Conservation (phyloP, 2,113 vertebrate species). For the Mellivora capensis region DNA sequence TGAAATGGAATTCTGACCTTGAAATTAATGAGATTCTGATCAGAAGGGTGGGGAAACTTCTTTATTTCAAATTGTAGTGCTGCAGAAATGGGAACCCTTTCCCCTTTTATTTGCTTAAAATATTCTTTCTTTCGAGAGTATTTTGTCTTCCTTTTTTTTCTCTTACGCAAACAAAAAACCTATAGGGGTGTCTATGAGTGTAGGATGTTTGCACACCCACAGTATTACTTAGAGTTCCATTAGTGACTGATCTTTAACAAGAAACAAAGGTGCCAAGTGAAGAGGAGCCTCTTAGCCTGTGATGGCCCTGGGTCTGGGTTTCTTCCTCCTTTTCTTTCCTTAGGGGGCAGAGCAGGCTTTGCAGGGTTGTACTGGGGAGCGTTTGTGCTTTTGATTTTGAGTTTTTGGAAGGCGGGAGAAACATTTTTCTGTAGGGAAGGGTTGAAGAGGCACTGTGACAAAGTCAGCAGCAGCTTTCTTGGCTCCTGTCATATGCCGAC, state of each 20-base stretch:
- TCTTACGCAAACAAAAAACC: neutral
- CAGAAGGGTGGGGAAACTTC: slow-evolving; percentile 74
- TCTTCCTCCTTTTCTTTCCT: neutral
- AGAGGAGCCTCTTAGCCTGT: neutral
- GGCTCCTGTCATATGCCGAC: slow-evolving; percentile 49
- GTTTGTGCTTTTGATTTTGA: slow-evolving; percentile 57
- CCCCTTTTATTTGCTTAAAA: slow-evolving; percentile 54
- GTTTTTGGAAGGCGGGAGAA: slow-evolving; percentile 55
- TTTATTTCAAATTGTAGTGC: slow-evolving; percentile 55
- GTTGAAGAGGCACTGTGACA: slow-evolving; percentile 41
- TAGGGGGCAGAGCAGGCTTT: neutral
- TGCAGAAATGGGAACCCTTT: slow-evolving; percentile 45
- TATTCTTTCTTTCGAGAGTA: slow-evolving; percentile 17
- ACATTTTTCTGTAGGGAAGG: slow-evolving; percentile 55
- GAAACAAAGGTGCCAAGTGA: slow-evolving; percentile 55
- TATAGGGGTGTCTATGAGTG: neutral
- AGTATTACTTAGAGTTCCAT: slow-evolving; percentile 13
- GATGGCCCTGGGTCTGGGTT: neutral
- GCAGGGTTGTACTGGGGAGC: neutral
- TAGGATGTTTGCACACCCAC: neutral
- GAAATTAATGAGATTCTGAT: slow-evolving; percentile 77
- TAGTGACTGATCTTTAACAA: slow-evolving; percentile 24
- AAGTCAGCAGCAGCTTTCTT: slow-evolving; percentile 42
- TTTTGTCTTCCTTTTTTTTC: slow-evolving; percentile 16
- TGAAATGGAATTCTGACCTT: slow-evolving; percentile 79